These are phyloP conservation scores for Dasysyrphus albostriatus DNA, from an alignment of 2,888 invertebrate species.

Conservation along the genomic window DNA sequence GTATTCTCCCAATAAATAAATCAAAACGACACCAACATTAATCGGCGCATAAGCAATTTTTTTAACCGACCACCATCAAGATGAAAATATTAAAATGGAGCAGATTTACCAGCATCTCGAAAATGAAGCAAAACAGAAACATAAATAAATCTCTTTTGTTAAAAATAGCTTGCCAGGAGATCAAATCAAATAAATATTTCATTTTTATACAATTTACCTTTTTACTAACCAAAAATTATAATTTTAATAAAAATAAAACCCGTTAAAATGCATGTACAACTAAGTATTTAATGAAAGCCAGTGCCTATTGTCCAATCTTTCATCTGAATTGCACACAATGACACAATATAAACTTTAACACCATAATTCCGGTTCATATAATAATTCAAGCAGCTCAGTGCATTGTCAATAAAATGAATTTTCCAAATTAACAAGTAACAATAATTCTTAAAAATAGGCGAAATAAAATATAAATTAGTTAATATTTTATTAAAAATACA, in stretches of 20 bases:
- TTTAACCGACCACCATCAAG: neutral
- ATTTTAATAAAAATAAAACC: neutral
- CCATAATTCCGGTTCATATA: neutral
- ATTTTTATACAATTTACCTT: neutral
- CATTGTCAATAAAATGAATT: neutral
- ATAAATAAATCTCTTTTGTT: neutral
- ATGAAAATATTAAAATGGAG: conserved; percentile 6
- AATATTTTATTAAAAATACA: conserved; percentile 15
- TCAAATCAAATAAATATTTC: neutral
- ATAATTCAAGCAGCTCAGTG: neutral
- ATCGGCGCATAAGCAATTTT: neutral
- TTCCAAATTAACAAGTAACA: neutral
- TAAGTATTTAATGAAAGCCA: neutral
- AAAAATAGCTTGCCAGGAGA: neutral
- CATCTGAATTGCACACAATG: conserved; percentile 1
- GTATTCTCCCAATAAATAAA: neutral
- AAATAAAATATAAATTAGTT: neutral
- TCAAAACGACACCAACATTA: no score
- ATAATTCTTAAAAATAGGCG: neutral
- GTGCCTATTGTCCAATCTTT: neutral
- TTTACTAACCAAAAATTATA: neutral
- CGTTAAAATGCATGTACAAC: neutral
- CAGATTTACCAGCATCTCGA: neutral
- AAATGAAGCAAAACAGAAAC: neutral
- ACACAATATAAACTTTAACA: neutral